A percentile compares a stretch with the other conserved stretches of the same genome.
phyloP scores from a whole-genome alignment of 2,888 invertebrate genomes.

The Dendrolimus houi region DNA sequence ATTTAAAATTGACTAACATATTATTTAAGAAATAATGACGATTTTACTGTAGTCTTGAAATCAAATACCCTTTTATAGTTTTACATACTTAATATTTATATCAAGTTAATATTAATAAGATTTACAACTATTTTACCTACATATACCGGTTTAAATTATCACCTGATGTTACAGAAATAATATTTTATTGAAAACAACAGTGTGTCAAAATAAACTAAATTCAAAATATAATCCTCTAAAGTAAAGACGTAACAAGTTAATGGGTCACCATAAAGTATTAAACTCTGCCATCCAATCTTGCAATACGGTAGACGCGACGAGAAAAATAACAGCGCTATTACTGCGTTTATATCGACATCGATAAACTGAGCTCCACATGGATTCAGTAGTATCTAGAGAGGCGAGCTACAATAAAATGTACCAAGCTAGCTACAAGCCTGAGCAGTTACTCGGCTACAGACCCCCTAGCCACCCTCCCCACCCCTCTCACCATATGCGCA shows the following conservation, averaged over 20 bases:
- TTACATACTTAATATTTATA: no score
- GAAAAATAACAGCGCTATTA: slow-evolving; percentile 50
- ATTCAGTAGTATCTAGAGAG: slow-evolving; percentile 64
- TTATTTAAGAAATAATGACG: no score
- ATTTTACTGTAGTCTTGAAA: no score
- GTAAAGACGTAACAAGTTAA: slow-evolving; percentile 19
- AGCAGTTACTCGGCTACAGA: slow-evolving; percentile 61
- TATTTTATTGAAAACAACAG: no score
- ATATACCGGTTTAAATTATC: no score
- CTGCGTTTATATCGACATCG: slow-evolving; percentile 61
- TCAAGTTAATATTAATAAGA: no score
- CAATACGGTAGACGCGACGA: slow-evolving; percentile 27
- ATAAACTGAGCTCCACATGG: slow-evolving; percentile 46
- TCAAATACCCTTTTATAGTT: no score
- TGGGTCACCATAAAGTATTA: slow-evolving; percentile 38
- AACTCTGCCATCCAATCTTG: slow-evolving; percentile 36
- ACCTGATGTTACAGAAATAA: no score
- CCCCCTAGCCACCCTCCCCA: slow-evolving; percentile 23
- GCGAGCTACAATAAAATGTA: slow-evolving; percentile 75
- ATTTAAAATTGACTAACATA: no score
- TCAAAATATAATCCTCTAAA: slow-evolving; percentile 21
- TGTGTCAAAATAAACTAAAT: slow-evolving; percentile 6
- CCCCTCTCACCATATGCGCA: slow-evolving; percentile 57
- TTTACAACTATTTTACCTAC: no score
- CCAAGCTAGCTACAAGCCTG: slow-evolving; percentile 71